These are phyloP conservation scores for Microtus richardsoni DNA, from an alignment of 2,113 vertebrate genomes.

Conservation along the genomic window DNA sequence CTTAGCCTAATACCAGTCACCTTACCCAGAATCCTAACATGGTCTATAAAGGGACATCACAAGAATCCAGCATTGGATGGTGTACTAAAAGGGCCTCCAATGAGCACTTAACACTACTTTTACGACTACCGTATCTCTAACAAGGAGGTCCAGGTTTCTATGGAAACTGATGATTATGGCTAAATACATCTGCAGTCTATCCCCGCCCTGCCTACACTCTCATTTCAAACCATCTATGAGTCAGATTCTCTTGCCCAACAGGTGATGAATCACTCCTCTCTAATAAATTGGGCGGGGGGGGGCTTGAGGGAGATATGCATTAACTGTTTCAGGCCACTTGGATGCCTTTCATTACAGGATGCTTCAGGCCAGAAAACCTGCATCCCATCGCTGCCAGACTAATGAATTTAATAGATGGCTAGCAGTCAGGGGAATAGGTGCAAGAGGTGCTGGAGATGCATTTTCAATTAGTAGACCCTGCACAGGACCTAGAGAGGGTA, in stretches of 20 bases:
- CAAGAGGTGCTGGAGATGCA: background rate
- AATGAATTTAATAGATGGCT: constrained; percentile 4
- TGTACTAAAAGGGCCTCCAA: background rate
- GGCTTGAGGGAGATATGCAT: background rate
- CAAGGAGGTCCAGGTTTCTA: background rate
- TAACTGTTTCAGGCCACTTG: background rate
- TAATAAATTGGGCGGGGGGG: background rate
- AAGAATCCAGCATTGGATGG: too few relatives aligned
- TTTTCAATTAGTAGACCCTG: constrained; percentile 48
- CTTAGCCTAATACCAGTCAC: background rate
- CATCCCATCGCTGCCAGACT: background rate
- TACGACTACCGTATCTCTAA: background rate
- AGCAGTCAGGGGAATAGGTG: background rate
- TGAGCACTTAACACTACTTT: background rate
- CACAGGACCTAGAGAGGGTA: constrained; percentile 98
- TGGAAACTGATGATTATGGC: background rate
- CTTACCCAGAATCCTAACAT: background rate
- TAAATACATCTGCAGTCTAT: background rate
- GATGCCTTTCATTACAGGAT: constrained; percentile 9
- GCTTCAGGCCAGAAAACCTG: constrained; percentile 35
- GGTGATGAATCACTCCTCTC: constrained; percentile 14
- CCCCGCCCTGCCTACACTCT: background rate
- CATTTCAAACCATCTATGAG: background rate
- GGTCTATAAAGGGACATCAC: background rate
- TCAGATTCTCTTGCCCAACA: constrained; percentile 38